phyloP scores from a whole-genome alignment of 2,113 vertebrate genomes.

The Manacus vitellinus region DNA sequence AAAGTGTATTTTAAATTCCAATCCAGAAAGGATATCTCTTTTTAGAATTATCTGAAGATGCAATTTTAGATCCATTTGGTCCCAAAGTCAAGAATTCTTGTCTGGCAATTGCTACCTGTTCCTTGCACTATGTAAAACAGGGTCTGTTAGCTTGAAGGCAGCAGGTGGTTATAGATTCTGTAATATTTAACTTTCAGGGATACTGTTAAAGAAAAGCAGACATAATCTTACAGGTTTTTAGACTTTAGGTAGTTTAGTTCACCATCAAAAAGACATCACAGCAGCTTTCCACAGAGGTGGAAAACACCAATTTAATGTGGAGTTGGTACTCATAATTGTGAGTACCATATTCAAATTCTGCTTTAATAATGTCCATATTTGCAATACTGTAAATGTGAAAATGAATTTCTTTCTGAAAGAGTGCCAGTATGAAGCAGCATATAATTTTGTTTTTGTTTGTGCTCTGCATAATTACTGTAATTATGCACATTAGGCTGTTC shows the following conservation, averaged over 20 bases:
- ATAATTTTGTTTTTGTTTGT: constrained; percentile 66
- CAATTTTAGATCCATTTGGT: neutral
- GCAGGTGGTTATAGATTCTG: neutral
- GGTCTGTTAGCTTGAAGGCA: neutral
- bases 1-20: neutral
- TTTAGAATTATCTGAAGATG: neutral
- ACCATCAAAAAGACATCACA: neutral
- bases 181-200: neutral
- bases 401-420: constrained; percentile 46
- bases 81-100: neutral
- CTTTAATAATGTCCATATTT: constrained; percentile 34
- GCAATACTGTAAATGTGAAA: constrained; percentile 40
- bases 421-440: constrained; percentile 32
- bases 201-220: neutral
- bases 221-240: neutral
- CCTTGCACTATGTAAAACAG: neutral
- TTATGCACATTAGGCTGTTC: constrained; percentile 63
- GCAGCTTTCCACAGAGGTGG: neutral
- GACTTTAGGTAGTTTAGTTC: neutral
- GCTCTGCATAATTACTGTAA: constrained; percentile 56
- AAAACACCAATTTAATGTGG: constrained; percentile 15
- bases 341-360: neutral
- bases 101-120: neutral
- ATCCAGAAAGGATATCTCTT: neutral
- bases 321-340: neutral